phyloP scores from a whole-genome alignment of 2,113 vertebrate species.

The Brevimyrus niger region DNA sequence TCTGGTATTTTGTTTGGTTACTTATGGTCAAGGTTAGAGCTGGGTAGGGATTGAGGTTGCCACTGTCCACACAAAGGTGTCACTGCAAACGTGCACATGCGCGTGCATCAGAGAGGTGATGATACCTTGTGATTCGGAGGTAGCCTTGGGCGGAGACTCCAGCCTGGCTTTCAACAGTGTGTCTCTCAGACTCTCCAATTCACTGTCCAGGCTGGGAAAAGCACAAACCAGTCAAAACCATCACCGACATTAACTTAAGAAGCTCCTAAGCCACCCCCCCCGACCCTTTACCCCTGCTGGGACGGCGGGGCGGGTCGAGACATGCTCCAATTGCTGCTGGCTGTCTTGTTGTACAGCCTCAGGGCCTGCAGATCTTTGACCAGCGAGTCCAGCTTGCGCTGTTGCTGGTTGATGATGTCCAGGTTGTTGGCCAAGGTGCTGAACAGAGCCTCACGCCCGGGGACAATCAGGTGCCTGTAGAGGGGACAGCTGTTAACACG shows the following conservation, averaged over 20 bases:
- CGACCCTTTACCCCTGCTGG: slow-evolving; percentile 30
- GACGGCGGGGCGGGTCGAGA: slow-evolving; percentile 23
- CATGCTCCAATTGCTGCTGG: slow-evolving; percentile 52
- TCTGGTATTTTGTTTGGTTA: no score
- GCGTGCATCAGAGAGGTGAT: not conserved
- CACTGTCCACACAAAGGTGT: not conserved
- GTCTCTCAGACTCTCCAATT: slow-evolving; percentile 77
- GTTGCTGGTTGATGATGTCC: slow-evolving; percentile 91
- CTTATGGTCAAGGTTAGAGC: no score
- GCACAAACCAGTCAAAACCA: not conserved
- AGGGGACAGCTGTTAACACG: not conserved
- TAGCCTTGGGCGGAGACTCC: slow-evolving; percentile 57
- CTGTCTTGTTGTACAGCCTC: slow-evolving; percentile 72
- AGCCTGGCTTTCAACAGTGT: slow-evolving; percentile 76
- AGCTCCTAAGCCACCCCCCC: not conserved
- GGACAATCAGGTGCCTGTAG: slow-evolving; percentile 76
- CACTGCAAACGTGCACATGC: not conserved
- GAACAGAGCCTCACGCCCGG: slow-evolving; percentile 83
- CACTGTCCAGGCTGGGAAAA: slow-evolving; percentile 71
- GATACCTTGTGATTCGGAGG: slow-evolving; percentile 69
- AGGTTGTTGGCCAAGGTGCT: slow-evolving; percentile 83
- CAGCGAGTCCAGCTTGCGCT: slow-evolving; percentile 73
- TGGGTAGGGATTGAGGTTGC: not conserved
- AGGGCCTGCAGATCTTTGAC: slow-evolving; percentile 75
- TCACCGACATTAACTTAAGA: not conserved